These are phyloP conservation scores for Hymenochirus boettgeri DNA, from an alignment of 2,113 vertebrate species.

Conservation along the genomic window DNA sequence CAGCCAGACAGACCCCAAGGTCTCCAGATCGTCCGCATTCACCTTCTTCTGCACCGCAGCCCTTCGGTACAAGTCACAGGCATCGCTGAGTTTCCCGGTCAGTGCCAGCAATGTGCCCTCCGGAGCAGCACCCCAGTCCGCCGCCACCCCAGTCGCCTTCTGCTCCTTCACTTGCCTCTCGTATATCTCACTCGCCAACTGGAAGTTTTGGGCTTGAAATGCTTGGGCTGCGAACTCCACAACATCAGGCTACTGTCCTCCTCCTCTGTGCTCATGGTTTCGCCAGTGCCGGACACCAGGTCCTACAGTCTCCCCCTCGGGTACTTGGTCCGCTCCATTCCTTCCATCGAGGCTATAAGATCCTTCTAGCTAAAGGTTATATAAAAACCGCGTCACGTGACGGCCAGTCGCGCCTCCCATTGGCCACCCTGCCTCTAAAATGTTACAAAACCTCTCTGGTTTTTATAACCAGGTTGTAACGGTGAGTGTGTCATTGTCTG, in stretches of 20 bases:
- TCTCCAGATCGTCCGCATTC: slow-evolving; percentile 65
- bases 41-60: slow-evolving; percentile 69
- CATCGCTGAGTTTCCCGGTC: slow-evolving; percentile 68
- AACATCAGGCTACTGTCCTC: slow-evolving; percentile 43
- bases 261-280: slow-evolving; percentile 12
- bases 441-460: slow-evolving; percentile 79
- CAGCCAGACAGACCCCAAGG: slow-evolving; percentile 68
- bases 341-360: slow-evolving; percentile 44
- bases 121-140: slow-evolving; percentile 45
- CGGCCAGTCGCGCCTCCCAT: slow-evolving; percentile 57
- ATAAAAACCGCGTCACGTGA: slow-evolving; percentile 76
- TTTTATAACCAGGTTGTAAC: slow-evolving; percentile 69
- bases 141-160: slow-evolving; percentile 47
- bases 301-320: slow-evolving; percentile 24
- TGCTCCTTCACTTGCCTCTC: slow-evolving; percentile 62
- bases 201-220: slow-evolving; percentile 62
- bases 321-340: slow-evolving; percentile 2
- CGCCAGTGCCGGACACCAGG: background rate
- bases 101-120: slow-evolving; percentile 64
- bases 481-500: slow-evolving; percentile 28
- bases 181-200: slow-evolving; percentile 68
- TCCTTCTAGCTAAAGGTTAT: slow-evolving; percentile 65
- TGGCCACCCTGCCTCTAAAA: slow-evolving; percentile 61
- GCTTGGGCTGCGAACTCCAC: slow-evolving; percentile 58
- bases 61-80: slow-evolving; percentile 66